A percentile compares a stretch with the other conserved stretches of the same genome.
Conservation (phyloP, 2,797 vertebrate genomes). For the Anableps anableps region DNA sequence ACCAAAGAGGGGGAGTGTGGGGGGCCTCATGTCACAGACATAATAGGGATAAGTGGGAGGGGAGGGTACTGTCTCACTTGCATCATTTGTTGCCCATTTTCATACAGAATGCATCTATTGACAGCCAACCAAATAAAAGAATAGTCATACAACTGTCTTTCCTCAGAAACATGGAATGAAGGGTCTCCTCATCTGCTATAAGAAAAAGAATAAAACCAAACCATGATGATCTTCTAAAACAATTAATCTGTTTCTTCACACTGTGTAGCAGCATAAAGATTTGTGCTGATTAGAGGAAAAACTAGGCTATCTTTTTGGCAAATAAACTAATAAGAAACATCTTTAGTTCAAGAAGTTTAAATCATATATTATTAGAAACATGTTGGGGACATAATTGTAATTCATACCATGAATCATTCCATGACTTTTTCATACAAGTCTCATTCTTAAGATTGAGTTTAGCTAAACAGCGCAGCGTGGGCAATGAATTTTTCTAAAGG, state of each 20-base stretch:
- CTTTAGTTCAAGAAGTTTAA: neutral
- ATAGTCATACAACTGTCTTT: constrained; percentile 38
- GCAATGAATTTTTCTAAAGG: neutral
- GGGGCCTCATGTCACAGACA: constrained; percentile 84
- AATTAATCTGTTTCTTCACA: constrained; percentile 75
- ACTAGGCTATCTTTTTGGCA: constrained; percentile 43
- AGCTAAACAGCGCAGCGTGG: too few relatives aligned
- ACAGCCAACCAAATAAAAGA: constrained; percentile 68
- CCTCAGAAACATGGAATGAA: constrained; percentile 73
- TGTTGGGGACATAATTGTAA: constrained; percentile 15
- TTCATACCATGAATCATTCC: constrained; percentile 23
- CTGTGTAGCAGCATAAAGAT: constrained; percentile 48
- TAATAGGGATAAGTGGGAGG: constrained; percentile 73
- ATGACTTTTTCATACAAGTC: constrained; percentile 43
- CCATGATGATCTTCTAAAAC: constrained; percentile 62
- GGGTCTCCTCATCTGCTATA: constrained; percentile 68
- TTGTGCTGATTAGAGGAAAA: constrained; percentile 56
- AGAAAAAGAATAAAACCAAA: constrained; percentile 46
- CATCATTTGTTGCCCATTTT: constrained; percentile 79
- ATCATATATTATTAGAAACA: constrained; percentile 28
- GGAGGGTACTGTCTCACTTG: constrained; percentile 74
- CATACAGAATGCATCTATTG: constrained; percentile 69
- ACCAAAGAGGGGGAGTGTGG: constrained; percentile 73
- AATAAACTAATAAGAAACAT: constrained; percentile 21
- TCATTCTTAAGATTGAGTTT: neutral